These are phyloP conservation scores for Euspilapteryx auroguttella DNA, from an alignment of 2,888 invertebrate species.

Conservation along the genomic window DNA sequence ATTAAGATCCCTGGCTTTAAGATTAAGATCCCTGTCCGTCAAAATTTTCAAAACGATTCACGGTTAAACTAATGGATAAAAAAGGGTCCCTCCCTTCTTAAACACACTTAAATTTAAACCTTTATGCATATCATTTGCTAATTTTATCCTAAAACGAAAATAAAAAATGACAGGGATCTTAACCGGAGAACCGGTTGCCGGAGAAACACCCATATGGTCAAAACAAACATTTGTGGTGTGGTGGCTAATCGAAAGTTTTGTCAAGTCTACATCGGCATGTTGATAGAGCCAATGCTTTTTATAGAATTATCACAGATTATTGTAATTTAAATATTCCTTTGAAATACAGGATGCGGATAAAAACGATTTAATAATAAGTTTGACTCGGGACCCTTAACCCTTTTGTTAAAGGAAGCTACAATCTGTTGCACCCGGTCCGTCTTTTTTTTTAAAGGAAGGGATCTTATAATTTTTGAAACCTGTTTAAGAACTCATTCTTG, in stretches of 20 bases:
- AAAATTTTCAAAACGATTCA: no score
- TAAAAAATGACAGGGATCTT: no score
- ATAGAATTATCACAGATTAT: constrained; percentile 59
- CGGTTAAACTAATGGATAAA: no score
- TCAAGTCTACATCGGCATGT: background rate
- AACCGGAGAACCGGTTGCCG: background rate
- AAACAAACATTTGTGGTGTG: constrained; percentile 33
- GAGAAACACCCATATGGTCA: constrained; percentile 35
- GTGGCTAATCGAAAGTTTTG: constrained; percentile 12
- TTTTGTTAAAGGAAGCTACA: constrained; percentile 51
- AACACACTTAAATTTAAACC: no score
- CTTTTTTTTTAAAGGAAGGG: constrained; percentile 39
- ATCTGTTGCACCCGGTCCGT: constrained; percentile 44
- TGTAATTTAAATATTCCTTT: constrained; percentile 54
- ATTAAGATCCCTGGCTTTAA: no score
- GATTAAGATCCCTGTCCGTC: no score
- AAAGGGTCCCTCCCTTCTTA: no score
- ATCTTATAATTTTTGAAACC: constrained; percentile 50
- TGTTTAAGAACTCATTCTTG: constrained; percentile 29
- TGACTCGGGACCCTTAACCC: constrained; percentile 48
- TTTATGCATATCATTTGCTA: no score
- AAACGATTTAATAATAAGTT: constrained; percentile 59
- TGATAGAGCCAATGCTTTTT: constrained; percentile 11
- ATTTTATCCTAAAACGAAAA: no score
- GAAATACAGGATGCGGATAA: constrained; percentile 54